These are phyloP conservation scores for Cistogaster globosa DNA, from an alignment of 2,888 invertebrate species.

Conservation along the genomic window DNA sequence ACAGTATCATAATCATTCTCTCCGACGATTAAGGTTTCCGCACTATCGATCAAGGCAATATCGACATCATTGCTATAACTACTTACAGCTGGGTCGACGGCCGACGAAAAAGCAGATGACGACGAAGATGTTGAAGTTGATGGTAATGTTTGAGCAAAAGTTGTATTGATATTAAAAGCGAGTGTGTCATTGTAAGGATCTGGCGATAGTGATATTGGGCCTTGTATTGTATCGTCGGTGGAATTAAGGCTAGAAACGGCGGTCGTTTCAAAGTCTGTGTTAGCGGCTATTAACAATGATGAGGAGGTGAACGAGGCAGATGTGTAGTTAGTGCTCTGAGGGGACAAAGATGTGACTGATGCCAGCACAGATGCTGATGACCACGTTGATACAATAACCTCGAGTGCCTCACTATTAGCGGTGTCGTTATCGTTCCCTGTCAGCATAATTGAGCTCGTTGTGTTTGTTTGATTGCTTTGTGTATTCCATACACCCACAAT, in stretches of 20 bases:
- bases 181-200: conserved; percentile 46
- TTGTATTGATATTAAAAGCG: conserved; percentile 25
- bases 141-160: conserved; percentile 32
- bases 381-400: conserved; percentile 46
- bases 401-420: conserved; percentile 3
- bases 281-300: conserved; percentile 2
- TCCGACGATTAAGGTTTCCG: conserved; percentile 77
- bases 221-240: conserved; percentile 48
- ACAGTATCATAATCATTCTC: conserved; percentile 78
- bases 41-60: conserved; percentile 81
- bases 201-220: conserved; percentile 19
- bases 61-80: conserved; percentile 74
- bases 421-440: conserved; percentile 30
- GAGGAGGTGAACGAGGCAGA: conserved; percentile 31
- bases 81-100: conserved; percentile 51
- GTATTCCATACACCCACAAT: conserved; percentile 73
- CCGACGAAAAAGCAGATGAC: conserved; percentile 3
- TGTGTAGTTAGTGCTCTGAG: conserved; percentile 16
- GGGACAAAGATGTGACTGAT: conserved; percentile 6
- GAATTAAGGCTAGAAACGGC: conserved; percentile 56
- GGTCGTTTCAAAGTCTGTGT: conserved; percentile 52
- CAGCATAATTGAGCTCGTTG: conserved; percentile 60
- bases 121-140: conserved; percentile 64
- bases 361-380: conserved; percentile 1
- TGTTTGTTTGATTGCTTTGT: conserved; percentile 58